phyloP scores from a whole-genome alignment of 2,888 invertebrate genomes.

The Himalopsyche japonica region DNA sequence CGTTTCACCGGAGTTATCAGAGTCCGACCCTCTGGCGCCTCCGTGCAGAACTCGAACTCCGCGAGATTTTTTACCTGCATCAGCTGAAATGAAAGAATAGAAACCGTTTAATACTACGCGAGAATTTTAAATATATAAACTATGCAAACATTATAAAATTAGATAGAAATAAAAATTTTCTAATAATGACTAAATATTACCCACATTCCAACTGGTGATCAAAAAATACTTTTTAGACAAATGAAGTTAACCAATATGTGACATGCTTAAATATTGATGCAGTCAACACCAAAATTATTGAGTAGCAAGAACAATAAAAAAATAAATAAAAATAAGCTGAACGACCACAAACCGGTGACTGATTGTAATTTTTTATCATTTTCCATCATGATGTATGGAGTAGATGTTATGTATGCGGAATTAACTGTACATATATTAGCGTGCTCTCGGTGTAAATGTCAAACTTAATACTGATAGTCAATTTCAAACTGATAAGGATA shows the following conservation, averaged over 20 bases:
- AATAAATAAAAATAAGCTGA: no score
- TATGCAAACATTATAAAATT: no score
- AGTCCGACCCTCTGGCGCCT: slow-evolving; percentile 49
- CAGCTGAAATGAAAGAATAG: slow-evolving; percentile 6
- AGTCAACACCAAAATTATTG: no score
- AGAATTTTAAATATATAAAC: no score
- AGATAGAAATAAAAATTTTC: no score
- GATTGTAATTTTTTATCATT: not conserved
- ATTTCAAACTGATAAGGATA: not conserved
- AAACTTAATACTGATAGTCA: not conserved
- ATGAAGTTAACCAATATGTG: no score
- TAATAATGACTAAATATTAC: no score
- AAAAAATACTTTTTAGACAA: no score
- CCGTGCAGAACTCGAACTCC: slow-evolving; percentile 29
- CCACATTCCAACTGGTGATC: no score
- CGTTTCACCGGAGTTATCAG: slow-evolving; percentile 59
- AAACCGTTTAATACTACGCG: not conserved
- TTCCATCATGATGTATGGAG: not conserved
- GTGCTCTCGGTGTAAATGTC: not conserved
- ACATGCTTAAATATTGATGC: no score
- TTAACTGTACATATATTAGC: not conserved
- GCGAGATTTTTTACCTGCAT: slow-evolving; percentile 24
- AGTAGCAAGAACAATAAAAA: no score
- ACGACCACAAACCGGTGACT: not conserved
- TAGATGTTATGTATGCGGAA: not conserved